Evolutionary conservation across 2,113 vertebrate species (phyloP), one percentile per base, ranked within the genome.

Genomic region (Hepsetus odoe): DNA sequence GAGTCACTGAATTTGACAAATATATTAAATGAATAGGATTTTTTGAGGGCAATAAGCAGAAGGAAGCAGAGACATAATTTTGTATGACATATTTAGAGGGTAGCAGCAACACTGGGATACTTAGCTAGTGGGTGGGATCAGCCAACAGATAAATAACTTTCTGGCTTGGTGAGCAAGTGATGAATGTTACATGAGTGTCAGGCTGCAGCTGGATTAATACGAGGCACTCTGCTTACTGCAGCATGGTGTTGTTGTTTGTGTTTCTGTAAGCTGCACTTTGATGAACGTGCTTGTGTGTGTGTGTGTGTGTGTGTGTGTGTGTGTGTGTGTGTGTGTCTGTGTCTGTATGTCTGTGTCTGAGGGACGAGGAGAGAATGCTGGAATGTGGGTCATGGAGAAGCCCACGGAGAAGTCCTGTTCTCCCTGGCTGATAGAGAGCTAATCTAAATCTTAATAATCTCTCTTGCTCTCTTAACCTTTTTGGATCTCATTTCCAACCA

Each of bases 371-470:
- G 51, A 24, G 51, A 4, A 67, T 75, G 49, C 13, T 72, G 68
- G 56, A 80, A 83, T 83, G 74, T 83, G 78, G 82, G 74, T 77
- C 82, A 77, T 32, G 12, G 72, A 72, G 69, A 59, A 44, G 56
- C 58, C 65, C 68, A 46, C 75, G 59, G n/a, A n/a, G n/a, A 44
- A 77, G 35, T 55, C 58, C 24, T 46, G 24, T 59, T 46, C n/a
- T 40, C 58, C 65, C 53, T 59, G 51, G 58, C 35, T 18, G 59
- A 67, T 49, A 67, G 42, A 30, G 51, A 38, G 42, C 46, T 51
- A 76, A 66, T 55, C 55, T 76, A 67, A 76, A 76, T 66, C 61
- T 40, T 55, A 32, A 55, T 24, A 40, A 0, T 42, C 13, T 11
- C 16, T 59, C n/a, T 20, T 49, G 46, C 46, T 20, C 46, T 20